Conservation (phyloP, 2,888 invertebrate species). For the Tuta absoluta region DNA sequence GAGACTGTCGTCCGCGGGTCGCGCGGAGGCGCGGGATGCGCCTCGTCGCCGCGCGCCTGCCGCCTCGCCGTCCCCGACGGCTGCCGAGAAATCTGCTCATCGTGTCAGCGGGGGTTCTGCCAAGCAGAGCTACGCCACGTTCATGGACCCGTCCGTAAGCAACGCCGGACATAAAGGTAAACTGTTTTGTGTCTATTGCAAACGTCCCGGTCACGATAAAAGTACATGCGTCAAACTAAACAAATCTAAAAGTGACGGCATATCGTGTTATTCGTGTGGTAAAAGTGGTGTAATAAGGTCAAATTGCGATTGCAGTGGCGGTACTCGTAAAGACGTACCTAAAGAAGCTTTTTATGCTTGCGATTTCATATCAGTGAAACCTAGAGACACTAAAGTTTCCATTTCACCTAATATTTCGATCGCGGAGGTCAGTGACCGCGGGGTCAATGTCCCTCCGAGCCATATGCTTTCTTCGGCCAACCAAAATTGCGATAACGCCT, state of each 20-base stretch:
- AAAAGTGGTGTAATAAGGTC: not conserved
- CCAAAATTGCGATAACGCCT: not conserved
- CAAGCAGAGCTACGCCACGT: not conserved
- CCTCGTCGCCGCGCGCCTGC: not conserved
- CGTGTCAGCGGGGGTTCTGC: not conserved
- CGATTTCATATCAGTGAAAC: not conserved
- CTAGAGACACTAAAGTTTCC: not conserved
- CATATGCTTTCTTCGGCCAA: not conserved
- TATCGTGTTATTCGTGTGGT: constrained; percentile 6
- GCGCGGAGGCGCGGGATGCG: not conserved
- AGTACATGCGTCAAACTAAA: not conserved
- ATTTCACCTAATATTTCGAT: not conserved
- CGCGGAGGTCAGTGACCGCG: not conserved
- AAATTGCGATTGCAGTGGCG: not conserved
- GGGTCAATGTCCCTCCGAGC: not conserved
- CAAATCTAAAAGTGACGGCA: not conserved
- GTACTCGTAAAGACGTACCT: not conserved
- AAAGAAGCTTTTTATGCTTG: constrained; percentile 19
- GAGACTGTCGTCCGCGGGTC: not conserved
- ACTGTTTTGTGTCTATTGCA: constrained; percentile 1
- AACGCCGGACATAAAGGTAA: not conserved
- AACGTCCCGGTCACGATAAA: not conserved
- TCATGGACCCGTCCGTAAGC: not conserved
- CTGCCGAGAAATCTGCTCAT: not conserved
- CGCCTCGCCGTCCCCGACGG: not conserved